Evolutionary conservation across 2,113 vertebrate species (phyloP), one percentile per base, ranked within the genome.

Genomic region (Piprites chloris): DNA sequence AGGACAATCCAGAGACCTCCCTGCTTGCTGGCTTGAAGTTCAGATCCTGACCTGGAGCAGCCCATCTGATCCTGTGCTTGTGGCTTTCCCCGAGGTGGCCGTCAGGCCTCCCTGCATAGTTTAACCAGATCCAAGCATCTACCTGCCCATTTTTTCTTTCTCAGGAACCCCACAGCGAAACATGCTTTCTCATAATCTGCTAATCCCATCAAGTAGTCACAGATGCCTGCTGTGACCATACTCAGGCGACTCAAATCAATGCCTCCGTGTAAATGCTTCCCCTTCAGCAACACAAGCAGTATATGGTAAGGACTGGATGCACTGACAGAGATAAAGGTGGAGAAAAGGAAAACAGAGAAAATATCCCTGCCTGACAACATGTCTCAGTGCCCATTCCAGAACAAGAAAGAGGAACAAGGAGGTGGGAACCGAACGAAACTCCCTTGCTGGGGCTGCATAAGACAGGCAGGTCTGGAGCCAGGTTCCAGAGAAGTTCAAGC

Each of bases 191-290:
- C 62, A 69, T 94, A 96, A 94, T 89, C 92, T 94, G 83, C 49
- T 96, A 97, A 90, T 96, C 88, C 87, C 92, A 90, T 96, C 90
- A 88, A 93, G 61, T 75, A 91, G 95, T 80, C 95, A 95, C 68
- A 95, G 88, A 90, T 92, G 72, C 92, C 93, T 90, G 86, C 90
- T 96, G 80, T 66, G 87, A 90, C 56, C 19, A 47, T 49, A 85
- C 67, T 67, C 21, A 17, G 65, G 12, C 2, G 5, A 87, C 78
- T 86, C 82, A 94, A 96, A 92, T 87, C 88, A 33, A 52, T 73
- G 69, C 67, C 74, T 90, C 85, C 0, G 4, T 89, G 80, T 67
- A 74, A 87, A 89, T 80, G 50, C 76, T 90, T 92, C 91, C 79
- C 44, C 56, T 79, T 93, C 81, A 94, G 94, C 77, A 67, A 2